These are phyloP conservation scores for Oncorhynchus masou DNA, from an alignment of 2,113 vertebrate genomes.

Conservation along the genomic window DNA sequence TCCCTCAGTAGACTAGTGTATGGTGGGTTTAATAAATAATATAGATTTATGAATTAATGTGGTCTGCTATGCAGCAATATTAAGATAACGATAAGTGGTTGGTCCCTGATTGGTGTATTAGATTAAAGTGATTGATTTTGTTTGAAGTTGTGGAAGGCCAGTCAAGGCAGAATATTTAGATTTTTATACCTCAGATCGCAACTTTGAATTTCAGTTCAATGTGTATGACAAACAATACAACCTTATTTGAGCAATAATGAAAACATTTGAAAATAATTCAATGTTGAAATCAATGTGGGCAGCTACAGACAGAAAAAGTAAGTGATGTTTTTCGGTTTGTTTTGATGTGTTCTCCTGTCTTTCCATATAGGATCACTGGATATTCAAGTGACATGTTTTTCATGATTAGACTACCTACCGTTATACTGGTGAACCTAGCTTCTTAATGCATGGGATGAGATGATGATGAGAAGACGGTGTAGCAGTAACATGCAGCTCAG, in stretches of 20 bases:
- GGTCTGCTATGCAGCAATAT: not conserved
- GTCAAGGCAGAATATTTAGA: not conserved
- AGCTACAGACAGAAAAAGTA: conserved; percentile 17
- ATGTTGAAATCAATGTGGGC: conserved; percentile 19
- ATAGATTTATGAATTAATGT: not conserved
- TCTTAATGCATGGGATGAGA: not conserved
- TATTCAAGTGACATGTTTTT: conserved; percentile 8
- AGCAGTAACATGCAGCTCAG: not conserved
- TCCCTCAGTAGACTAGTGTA: not conserved
- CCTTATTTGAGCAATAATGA: conserved; percentile 54
- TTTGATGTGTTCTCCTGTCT: not conserved
- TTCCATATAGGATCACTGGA: not conserved
- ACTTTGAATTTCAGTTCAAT: conserved; percentile 8
- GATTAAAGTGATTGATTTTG: not conserved
- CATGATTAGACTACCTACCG: conserved; percentile 1
- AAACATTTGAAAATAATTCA: not conserved
- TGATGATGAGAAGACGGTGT: not conserved
- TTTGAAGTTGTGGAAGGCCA: not conserved
- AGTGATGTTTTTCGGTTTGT: not conserved
- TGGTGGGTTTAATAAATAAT: not conserved
- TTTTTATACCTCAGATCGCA: conserved; percentile 4
- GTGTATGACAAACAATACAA: conserved; percentile 12
- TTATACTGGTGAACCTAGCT: not conserved
- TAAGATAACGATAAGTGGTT: conserved; percentile 17
- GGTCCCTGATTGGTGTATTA: conserved; percentile 9